Evolutionary conservation across 2,797 vertebrate genomes (phyloP).

Genomic region (Falco peregrinus): DNA sequence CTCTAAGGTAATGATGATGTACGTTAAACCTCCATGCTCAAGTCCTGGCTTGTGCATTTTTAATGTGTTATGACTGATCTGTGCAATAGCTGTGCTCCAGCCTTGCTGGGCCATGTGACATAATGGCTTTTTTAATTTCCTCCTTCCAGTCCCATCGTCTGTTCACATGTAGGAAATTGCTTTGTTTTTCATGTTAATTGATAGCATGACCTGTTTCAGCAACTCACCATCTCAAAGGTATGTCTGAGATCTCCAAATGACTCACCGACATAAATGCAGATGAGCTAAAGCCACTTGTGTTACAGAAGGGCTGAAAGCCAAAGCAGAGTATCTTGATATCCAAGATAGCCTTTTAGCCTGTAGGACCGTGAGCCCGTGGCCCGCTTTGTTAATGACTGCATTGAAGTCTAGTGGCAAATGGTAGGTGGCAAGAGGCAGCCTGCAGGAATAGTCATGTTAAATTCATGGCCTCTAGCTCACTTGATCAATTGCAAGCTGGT

Average conservation of each 20-base stretch:
- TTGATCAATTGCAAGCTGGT: conserved; percentile 65
- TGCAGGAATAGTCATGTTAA: conserved; percentile 39
- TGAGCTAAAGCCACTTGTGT: conserved; percentile 34
- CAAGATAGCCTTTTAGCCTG: conserved; percentile 39
- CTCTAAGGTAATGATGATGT: conserved; percentile 56
- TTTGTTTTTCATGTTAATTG: conserved; percentile 69
- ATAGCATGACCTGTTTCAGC: conserved; percentile 83
- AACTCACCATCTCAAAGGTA: conserved; percentile 72
- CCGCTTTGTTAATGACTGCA: conserved; percentile 23
- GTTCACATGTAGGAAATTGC: conserved; percentile 71
- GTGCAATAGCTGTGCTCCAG: conserved; percentile 24
- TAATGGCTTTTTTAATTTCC: conserved; percentile 73
- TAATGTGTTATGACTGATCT: conserved; percentile 44
- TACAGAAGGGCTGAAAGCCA: conserved; percentile 28
- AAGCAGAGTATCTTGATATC: background rate
- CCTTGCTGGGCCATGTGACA: conserved; percentile 61
- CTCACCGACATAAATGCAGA: conserved; percentile 69
- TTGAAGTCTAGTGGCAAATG: conserved; percentile 33
- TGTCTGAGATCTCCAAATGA: conserved; percentile 68
- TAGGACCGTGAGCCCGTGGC: background rate
- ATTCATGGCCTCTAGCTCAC: conserved; percentile 62
- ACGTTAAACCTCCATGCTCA: background rate
- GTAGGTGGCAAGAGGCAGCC: conserved; percentile 48
- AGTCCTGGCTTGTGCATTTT: conserved; percentile 43
- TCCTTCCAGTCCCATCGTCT: conserved; percentile 50